Conservation (phyloP, 2,888 invertebrate genomes). For the Meghimatium bilineatum region DNA sequence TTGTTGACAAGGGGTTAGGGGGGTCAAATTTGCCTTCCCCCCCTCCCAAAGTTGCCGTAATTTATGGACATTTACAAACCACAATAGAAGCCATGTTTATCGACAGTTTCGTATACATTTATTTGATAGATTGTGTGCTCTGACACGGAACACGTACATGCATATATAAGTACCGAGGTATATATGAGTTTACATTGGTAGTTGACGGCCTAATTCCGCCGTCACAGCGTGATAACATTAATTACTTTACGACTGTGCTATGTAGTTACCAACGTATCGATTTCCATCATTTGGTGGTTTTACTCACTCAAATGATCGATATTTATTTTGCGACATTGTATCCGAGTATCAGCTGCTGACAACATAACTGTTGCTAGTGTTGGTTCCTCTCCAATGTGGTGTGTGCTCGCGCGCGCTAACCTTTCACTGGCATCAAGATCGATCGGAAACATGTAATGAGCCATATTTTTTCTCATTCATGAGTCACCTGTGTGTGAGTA, state of each 20-base stretch:
- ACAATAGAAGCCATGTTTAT: too few relatives aligned
- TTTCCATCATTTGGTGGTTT: neutral
- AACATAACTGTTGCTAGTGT: neutral
- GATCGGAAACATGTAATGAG: neutral
- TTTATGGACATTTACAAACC: too few relatives aligned
- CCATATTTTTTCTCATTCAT: neutral
- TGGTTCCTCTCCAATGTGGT: neutral
- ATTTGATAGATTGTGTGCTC: too few relatives aligned
- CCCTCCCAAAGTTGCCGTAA: too few relatives aligned
- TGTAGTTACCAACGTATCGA: neutral
- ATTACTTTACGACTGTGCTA: neutral
- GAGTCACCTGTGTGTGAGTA: constrained; percentile 2
- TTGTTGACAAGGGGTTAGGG: too few relatives aligned
- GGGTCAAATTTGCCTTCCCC: too few relatives aligned
- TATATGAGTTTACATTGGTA: neutral
- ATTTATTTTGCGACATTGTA: neutral
- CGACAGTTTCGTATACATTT: too few relatives aligned
- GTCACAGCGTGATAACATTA: neutral
- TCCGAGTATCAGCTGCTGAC: neutral
- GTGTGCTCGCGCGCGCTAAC: neutral
- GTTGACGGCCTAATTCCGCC: neutral
- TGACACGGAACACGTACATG: too few relatives aligned
- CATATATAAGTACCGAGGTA: too few relatives aligned
- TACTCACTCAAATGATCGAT: neutral
- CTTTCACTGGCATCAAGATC: neutral